Conservation (phyloP, 2,888 invertebrate species). For the Agapostemon virescens region DNA sequence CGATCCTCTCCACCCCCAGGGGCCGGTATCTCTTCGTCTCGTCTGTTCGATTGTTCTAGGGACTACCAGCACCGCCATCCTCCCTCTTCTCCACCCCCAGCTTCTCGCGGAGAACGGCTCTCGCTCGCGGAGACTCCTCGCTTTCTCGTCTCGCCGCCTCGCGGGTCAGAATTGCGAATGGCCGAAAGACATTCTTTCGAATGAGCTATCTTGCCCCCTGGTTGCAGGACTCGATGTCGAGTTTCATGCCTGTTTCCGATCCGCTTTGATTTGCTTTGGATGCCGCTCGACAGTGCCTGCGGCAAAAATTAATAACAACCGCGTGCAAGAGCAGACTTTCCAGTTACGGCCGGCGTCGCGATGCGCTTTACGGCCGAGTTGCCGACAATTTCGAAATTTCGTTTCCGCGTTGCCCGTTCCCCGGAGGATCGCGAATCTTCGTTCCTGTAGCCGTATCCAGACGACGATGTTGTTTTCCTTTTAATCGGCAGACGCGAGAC, state of each 20-base stretch:
- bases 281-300: too few relatives aligned
- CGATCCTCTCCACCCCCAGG: constrained; percentile 25
- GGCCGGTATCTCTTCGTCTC: not conserved
- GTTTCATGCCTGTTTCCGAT: too few relatives aligned
- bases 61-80: constrained; percentile 5
- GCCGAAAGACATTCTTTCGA: too few relatives aligned
- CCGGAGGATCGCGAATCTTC: constrained; percentile 24
- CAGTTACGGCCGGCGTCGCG: not conserved
- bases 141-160: not conserved
- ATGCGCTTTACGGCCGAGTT: constrained; percentile 43
- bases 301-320: too few relatives aligned
- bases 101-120: not conserved
- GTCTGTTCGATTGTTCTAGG: constrained; percentile 8
- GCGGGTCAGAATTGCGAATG: too few relatives aligned
- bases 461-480: constrained; percentile 15
- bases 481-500: constrained; percentile 29
- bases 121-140: not conserved
- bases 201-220: too few relatives aligned
- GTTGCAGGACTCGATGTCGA: too few relatives aligned
- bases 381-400: constrained; percentile 37
- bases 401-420: not conserved
- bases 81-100: too few relatives aligned
- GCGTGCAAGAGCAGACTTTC: too few relatives aligned
- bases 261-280: too few relatives aligned
- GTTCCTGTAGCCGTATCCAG: not conserved